These are phyloP conservation scores for Drosophila erecta DNA, from an alignment of 1,140 invertebrate species.

Conservation along the genomic window DNA sequence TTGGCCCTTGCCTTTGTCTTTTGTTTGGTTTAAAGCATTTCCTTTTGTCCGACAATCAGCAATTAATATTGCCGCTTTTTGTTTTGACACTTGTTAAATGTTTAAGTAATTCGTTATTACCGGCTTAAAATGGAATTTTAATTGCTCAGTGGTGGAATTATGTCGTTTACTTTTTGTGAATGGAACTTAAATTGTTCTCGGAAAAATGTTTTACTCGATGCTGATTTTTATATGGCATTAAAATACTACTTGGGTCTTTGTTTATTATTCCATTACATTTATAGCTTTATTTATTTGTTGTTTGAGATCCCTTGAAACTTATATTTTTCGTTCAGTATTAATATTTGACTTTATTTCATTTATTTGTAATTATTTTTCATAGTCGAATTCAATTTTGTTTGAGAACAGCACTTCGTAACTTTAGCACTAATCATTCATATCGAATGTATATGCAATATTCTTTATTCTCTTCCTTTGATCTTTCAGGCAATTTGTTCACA, in stretches of 20 bases:
- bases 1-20: constrained; percentile 35
- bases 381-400: background rate
- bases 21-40: constrained; percentile 27
- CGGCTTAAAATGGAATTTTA: constrained; percentile 12
- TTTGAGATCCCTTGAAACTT: background rate
- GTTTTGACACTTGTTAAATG: constrained; percentile 51
- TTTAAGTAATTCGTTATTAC: background rate
- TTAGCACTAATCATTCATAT: background rate
- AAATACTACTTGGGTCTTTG: background rate
- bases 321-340: too few species aligned
- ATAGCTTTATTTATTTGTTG: background rate
- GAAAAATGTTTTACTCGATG: background rate
- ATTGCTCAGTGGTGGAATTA: constrained; percentile 4
- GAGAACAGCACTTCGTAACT: too few species aligned
- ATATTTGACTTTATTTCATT: background rate
- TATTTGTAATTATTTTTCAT: too few species aligned
- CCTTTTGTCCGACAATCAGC: constrained; percentile 27
- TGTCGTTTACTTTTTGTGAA: background rate
- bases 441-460: background rate
- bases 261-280: background rate
- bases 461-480: background rate
- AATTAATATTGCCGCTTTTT: constrained; percentile 23
- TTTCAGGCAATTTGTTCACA: constrained; percentile 2
- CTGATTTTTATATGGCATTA: background rate
- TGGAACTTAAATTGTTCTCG: background rate